Evolutionary conservation across 2,113 vertebrate genomes (phyloP).

Genomic region (Okapia johnstoni): DNA sequence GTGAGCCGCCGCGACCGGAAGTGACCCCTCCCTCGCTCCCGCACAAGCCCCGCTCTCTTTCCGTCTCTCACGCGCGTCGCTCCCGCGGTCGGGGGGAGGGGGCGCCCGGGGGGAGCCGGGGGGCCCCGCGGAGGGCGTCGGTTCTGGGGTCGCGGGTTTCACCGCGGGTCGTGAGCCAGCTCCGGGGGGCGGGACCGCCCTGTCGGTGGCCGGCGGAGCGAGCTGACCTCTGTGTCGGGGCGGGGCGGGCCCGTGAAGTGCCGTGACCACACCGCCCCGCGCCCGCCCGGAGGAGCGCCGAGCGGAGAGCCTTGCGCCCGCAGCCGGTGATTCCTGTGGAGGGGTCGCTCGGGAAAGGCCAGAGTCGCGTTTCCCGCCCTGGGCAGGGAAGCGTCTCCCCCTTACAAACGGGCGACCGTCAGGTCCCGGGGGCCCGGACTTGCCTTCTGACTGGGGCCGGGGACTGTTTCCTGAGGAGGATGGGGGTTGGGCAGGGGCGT

Average conservation of each 20-base stretch:
- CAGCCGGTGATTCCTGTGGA: background rate
- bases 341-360: background rate
- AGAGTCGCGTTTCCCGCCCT: constrained; percentile 48
- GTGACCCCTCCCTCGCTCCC: constrained; percentile 56
- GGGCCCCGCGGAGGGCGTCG: background rate
- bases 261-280: background rate
- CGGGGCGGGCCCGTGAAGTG: constrained; percentile 17
- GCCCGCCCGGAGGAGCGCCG: background rate
- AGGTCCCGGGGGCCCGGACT: background rate
- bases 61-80: background rate
- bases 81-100: background rate
- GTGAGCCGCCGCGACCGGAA: constrained; percentile 70
- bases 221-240: background rate
- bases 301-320: background rate
- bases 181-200: background rate
- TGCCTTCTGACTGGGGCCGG: background rate
- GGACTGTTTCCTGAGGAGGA: background rate
- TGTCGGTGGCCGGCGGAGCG: background rate
- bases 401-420: fast-evolving
- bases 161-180: background rate
- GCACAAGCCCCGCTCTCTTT: constrained; percentile 28
- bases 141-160: background rate
- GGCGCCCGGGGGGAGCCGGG: background rate
- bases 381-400: background rate
- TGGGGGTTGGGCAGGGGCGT: constrained; percentile 36